Evolutionary conservation across 2,113 vertebrate species (phyloP).

Genomic region (Neogobius melanostomus): DNA sequence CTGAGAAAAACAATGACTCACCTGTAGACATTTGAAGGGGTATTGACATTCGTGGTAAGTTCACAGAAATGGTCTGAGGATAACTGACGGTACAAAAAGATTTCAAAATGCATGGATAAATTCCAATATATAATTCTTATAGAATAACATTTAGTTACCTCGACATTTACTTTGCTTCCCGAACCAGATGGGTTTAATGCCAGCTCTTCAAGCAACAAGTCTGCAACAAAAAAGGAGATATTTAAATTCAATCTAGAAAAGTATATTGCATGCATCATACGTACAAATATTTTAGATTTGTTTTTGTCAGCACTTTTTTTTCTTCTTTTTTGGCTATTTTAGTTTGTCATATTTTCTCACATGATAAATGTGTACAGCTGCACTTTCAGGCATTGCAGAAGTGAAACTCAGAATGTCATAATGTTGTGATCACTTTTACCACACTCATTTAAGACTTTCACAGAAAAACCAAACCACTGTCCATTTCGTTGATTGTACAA

Average conservation of each 20-base stretch:
- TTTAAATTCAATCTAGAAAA: not conserved
- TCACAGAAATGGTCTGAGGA: not conserved
- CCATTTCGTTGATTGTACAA: not conserved
- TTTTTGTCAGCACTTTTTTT: not conserved
- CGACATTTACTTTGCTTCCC: not conserved
- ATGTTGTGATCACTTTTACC: conserved; percentile 18
- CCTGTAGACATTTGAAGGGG: conserved; percentile 35
- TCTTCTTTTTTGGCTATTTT: not conserved
- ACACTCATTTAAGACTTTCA: not conserved
- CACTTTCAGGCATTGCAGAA: conserved; percentile 48
- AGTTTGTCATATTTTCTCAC: not conserved
- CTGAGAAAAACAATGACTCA: not conserved
- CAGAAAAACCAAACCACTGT: not conserved
- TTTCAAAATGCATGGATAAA: not conserved
- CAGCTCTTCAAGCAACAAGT: conserved; percentile 73
- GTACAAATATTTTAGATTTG: not conserved
- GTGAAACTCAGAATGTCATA: conserved; percentile 38
- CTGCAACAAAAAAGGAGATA: conserved; percentile 39
- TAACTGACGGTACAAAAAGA: conserved; percentile 24
- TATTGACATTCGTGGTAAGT: conserved; percentile 11
- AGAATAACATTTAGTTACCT: not conserved
- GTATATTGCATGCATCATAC: not conserved
- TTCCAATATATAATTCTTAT: not conserved
- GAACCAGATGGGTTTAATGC: conserved; percentile 36
- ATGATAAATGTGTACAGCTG: conserved; percentile 3